Evolutionary conservation across 2,797 vertebrate species (phyloP), one percentile per base, ranked within the genome.

Genomic region (Staurois parvus): DNA sequence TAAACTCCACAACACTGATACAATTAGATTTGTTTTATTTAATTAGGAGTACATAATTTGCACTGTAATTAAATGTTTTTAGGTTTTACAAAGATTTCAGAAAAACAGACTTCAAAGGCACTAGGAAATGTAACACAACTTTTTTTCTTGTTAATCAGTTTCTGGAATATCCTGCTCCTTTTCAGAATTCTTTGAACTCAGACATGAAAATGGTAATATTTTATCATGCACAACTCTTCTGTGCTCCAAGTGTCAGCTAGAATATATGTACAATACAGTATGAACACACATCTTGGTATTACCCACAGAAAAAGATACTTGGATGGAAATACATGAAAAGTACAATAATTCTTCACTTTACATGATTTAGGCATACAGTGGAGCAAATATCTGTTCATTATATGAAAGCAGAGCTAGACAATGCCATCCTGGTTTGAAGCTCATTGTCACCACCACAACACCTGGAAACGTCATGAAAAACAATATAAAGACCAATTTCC

Each of bases 131-230:
- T 45, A 79, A 68, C 15, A 64, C 29, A 32, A 67, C 29, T 76
- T 83, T 81, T 68, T 64, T 76, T 83, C 67, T 64, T 72, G 42
- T 10, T 72, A 79, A 73, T 84, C 75, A 64, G 75, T 62, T 79
- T 84, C 62, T 59, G 26, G 30, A 76, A 84, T 67, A 62, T 34
- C 66, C 52, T 40, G 8, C 52, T 77, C 15, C n/a, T 72, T 77
- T 78, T 56, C 56, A 77, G 66, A 28, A 28, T 77, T 59, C 82
- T 84, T 84, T 84, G 74, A 84, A 84, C 45, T 59, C 30, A 78
- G 13, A 77, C 75, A 78, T 76, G 52, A 72, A 76, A 70, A 59
- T 84, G 30, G 30, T 74, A 59, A 52, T 72, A 81, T 81, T 70
- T 32, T 81, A 81, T 52, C 29, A 81, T 30, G 17, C 45, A 30